Percentiles rank a stretch among this genome's conserved stretches.
These are phyloP conservation scores for Epinephelus awoara DNA, from an alignment of 2,797 vertebrate species.

Conservation along the genomic window DNA sequence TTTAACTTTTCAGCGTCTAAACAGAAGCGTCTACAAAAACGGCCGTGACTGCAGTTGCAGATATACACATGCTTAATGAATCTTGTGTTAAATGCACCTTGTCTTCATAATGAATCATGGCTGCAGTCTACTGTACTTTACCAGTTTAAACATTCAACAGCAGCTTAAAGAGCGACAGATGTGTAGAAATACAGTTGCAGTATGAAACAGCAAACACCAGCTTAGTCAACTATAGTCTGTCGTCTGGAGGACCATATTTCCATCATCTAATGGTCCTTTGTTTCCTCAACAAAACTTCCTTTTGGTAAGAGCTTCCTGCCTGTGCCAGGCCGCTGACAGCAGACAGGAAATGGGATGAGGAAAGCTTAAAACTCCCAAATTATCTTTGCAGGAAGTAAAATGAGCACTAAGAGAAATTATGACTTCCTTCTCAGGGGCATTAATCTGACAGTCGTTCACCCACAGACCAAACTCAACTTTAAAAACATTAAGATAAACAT, in stretches of 20 bases:
- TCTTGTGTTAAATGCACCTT: too few relatives aligned
- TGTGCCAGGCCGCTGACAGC: not conserved
- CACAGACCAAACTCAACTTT: not conserved
- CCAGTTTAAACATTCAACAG: too few relatives aligned
- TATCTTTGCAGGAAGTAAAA: conserved; percentile 48
- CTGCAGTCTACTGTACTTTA: too few relatives aligned
- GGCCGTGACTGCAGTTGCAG: too few relatives aligned
- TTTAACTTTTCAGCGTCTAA: too few relatives aligned
- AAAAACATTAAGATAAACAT: conserved; percentile 5
- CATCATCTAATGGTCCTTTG: conserved; percentile 4
- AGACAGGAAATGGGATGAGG: conserved; percentile 47
- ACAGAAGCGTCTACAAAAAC: too few relatives aligned
- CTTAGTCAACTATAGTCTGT: not conserved
- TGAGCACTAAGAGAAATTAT: conserved; percentile 39
- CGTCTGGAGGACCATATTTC: not conserved
- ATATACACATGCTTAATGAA: too few relatives aligned
- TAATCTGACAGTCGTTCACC: conserved; percentile 4
- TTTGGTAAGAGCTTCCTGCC: conserved; percentile 31
- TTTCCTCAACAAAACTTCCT: conserved; percentile 13
- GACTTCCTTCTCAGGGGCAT: conserved; percentile 17
- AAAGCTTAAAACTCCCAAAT: conserved; percentile 32
- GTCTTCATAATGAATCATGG: too few relatives aligned
- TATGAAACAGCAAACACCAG: not conserved
- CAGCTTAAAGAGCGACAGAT: not conserved
- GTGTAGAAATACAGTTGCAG: not conserved